Evolutionary conservation across 2,797 vertebrate species (phyloP), one percentile per base, ranked within the genome.

Genomic region (Pseudopleuronectes americanus): DNA sequence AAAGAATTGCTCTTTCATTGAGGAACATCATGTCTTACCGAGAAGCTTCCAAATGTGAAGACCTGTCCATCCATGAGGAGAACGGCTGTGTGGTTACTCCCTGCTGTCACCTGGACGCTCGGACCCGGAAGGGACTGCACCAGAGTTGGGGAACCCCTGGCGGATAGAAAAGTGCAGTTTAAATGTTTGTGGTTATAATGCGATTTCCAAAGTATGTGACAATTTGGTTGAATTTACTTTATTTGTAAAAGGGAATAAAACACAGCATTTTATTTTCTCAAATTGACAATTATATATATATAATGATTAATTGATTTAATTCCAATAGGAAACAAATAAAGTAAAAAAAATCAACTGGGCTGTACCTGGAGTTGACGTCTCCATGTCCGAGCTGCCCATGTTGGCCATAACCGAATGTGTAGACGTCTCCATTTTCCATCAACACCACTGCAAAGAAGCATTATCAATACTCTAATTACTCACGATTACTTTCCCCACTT

Each of bases 31-130:
- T 48, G 7, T 77, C 96, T 95, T 95, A 99, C 98, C 88, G 98
- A 99, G 89, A 99, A 99, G 87, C 98, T 99, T 89, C 98, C 98
- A 85, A 99, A 99, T 17, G 98, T 99, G 92, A 98, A 99, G 85
- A 99, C 98, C 84, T 99, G 98, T 71, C 98, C 98, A 76, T 99
- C 98, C 93, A 96, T 92, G 86, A 99, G 94, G 31, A 99, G 96
- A 76, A 98, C 94, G 23, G 96, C 98, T n/a, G 98, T 99, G 90
- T 99, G 98, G 91, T 99, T 99, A 88, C 98, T 99, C 83, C 98
- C 98, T 59, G 98, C 98, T 43, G 97, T 97, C 77, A 99, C 97
- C 90, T 99, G 98, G 14, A 97, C 94, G 86, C 97, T 97, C 62
- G 96, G 95, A 67, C 96, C 95, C 22, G 98, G 96, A 43, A 99